A percentile compares a stretch with the other conserved stretches of the same genome.
Conservation (phyloP, 2,888 invertebrate species). For the Lycaena phlaeas region DNA sequence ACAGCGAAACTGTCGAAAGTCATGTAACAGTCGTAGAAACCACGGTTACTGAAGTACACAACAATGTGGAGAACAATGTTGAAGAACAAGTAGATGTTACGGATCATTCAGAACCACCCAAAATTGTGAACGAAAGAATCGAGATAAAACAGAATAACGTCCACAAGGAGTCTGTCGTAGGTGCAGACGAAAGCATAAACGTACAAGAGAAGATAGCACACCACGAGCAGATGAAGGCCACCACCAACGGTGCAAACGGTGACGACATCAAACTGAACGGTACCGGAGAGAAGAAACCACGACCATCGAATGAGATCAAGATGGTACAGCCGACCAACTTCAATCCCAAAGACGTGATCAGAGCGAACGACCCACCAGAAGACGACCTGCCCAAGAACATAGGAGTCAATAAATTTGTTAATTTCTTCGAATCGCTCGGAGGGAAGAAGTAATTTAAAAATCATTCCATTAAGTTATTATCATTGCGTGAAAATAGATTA, state of each 20-base stretch:
- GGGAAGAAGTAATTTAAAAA: slow-evolving; percentile 45
- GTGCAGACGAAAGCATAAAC: slow-evolving; percentile 6
- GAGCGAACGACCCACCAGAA: slow-evolving; percentile 62
- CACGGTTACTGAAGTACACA: neutral
- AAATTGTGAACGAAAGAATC: slow-evolving; percentile 10
- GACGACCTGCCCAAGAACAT: slow-evolving; percentile 64
- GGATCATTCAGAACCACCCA: neutral
- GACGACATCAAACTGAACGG: slow-evolving; percentile 28
- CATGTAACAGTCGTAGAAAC: slow-evolving; percentile 2
- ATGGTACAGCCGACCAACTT: slow-evolving; percentile 48
- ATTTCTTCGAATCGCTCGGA: slow-evolving; percentile 63
- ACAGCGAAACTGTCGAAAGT: neutral
- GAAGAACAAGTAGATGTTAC: neutral
- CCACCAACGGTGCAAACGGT: slow-evolving; percentile 1
- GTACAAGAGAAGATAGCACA: slow-evolving; percentile 12
- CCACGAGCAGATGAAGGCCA: slow-evolving; percentile 3
- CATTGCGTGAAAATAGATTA: neutral
- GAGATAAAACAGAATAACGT: slow-evolving; percentile 9
- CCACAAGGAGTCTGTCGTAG: neutral
- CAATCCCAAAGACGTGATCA: slow-evolving; percentile 51
- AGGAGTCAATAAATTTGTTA: slow-evolving; percentile 64
- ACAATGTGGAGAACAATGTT: neutral
- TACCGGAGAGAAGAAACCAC: slow-evolving; percentile 28
- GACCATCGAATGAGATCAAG: slow-evolving; percentile 59
- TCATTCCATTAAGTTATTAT: slow-evolving; percentile 4